Conservation (phyloP, 1,140 invertebrate genomes). For the Potamilus streckersoni region DNA sequence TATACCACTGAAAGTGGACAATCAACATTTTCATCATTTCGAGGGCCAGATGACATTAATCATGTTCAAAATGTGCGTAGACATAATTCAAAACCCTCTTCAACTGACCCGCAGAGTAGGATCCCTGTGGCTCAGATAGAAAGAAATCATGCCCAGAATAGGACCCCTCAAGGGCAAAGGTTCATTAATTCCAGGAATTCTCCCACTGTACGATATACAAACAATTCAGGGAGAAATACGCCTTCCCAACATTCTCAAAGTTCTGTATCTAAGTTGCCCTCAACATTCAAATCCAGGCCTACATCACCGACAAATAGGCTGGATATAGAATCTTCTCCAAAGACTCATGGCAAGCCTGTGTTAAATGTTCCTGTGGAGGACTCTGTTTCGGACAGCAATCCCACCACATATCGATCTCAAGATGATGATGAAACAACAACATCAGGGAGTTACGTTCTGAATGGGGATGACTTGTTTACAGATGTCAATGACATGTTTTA, state of each 20-base stretch:
- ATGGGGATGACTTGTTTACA: slow-evolving; percentile 28
- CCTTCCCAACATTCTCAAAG: not conserved
- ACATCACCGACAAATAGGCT: slow-evolving; percentile 9
- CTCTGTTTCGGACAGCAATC: slow-evolving; percentile 33
- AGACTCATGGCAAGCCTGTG: slow-evolving; percentile 21
- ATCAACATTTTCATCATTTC: slow-evolving; percentile 42
- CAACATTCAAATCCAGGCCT: not conserved
- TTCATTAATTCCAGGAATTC: slow-evolving; percentile 14
- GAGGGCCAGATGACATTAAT: not conserved
- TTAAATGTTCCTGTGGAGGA: slow-evolving; percentile 17
- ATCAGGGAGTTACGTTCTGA: slow-evolving; percentile 60
- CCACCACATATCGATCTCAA: slow-evolving; percentile 31
- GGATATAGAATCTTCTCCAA: slow-evolving; percentile 20
- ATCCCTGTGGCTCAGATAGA: slow-evolving; percentile 5
- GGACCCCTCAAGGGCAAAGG: slow-evolving; percentile 13
- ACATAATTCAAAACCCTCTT: slow-evolving; percentile 20
- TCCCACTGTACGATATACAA: slow-evolving; percentile 10
- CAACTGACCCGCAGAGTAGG: slow-evolving; percentile 18
- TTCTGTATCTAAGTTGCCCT: not conserved
- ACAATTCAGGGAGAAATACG: slow-evolving; percentile 4
- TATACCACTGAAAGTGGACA: slow-evolving; percentile 20
- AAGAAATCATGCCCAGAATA: slow-evolving; percentile 23
- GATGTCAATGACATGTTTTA: slow-evolving; percentile 30
- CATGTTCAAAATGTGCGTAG: slow-evolving; percentile 31
- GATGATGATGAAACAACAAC: slow-evolving; percentile 60